phyloP scores from a whole-genome alignment of 2,888 invertebrate species.

The Pollenia amentaria region DNA sequence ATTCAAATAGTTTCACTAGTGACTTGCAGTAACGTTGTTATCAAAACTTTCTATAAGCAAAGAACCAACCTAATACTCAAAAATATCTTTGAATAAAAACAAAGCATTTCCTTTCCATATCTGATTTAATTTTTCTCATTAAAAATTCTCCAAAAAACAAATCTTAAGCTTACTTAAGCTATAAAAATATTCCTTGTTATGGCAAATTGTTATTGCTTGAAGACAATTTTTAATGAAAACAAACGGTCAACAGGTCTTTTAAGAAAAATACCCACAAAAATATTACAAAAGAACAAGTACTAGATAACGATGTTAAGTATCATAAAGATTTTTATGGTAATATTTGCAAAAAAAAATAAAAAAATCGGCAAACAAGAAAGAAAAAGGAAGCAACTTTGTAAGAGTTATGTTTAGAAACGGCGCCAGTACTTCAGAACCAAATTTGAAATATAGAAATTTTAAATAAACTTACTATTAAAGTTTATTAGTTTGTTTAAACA shows the following conservation, averaged over 20 bases:
- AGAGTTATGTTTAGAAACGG: slow-evolving; percentile 66
- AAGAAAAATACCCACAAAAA: slow-evolving; percentile 24
- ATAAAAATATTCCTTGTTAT: slow-evolving; percentile 39
- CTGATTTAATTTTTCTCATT: background rate
- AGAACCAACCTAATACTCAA: background rate
- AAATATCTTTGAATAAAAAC: background rate
- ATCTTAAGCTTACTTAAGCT: slow-evolving; percentile 60
- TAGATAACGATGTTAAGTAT: slow-evolving; percentile 27
- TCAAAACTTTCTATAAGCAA: background rate
- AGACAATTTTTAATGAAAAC: slow-evolving; percentile 80
- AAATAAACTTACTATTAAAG: slow-evolving; percentile 33
- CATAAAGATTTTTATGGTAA: slow-evolving; percentile 69
- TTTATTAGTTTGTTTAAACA: slow-evolving; percentile 35
- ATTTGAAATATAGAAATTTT: slow-evolving; percentile 13
- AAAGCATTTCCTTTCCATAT: background rate
- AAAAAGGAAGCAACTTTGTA: slow-evolving; percentile 39
- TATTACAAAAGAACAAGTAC: background rate
- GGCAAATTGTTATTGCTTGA: slow-evolving; percentile 71
- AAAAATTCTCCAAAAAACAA: background rate
- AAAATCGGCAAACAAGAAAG: background rate
- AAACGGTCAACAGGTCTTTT: slow-evolving; percentile 82
- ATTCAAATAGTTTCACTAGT: no score
- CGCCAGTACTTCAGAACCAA: slow-evolving; percentile 48
- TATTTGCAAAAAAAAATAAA: slow-evolving; percentile 16
- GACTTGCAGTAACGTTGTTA: no score